These are phyloP conservation scores for zebrafish (Danio rerio) DNA, from an alignment of 2,113 vertebrate genomes.

Conservation along the genomic window GRCz12tu NC_133192.1:35486001-35486500, in stretches of 20 bases:
- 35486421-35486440: not conserved
- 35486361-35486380: not conserved
- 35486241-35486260: conserved; percentile 27
- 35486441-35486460: too few relatives aligned
- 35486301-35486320: not conserved
- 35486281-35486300: conserved; percentile 21
- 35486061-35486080: not conserved
- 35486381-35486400: not conserved
- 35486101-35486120: conserved; percentile 6
- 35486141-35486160: conserved; percentile 52
- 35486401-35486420: too few relatives aligned
- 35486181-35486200: conserved; percentile 10
- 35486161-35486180: conserved; percentile 34
- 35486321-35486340: not conserved
- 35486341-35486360: not conserved
- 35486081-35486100: not conserved
- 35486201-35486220: conserved; percentile 33
- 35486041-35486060: not conserved
- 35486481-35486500: too few relatives aligned
- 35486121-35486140: conserved; percentile 33
- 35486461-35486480: too few relatives aligned
- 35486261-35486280: conserved; percentile 30
- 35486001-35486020: not conserved
- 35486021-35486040: not conserved
- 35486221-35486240: conserved; percentile 32